Percentiles rank a stretch among this genome's conserved stretches.
Conservation (phyloP, 92 coral and sea anemone species). For the Zoanthus solanderi region DNA sequence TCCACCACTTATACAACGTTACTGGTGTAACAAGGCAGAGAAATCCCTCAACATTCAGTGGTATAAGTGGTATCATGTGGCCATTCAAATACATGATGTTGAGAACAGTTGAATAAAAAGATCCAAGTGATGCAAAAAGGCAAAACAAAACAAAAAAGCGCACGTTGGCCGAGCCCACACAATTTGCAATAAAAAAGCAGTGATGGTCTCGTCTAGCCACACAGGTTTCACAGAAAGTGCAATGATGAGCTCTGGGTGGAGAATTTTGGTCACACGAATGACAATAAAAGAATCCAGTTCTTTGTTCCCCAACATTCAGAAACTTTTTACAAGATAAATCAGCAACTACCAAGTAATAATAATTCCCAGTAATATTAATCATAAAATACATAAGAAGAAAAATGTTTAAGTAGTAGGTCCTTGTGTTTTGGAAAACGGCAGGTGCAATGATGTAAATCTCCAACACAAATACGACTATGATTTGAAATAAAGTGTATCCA, state of each 20-base stretch:
- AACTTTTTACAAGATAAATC: slow-evolving; percentile 72
- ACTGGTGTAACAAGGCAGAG: slow-evolving; percentile 69
- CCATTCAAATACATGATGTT: slow-evolving; percentile 71
- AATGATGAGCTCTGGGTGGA: slow-evolving; percentile 90
- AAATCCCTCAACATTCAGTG: slow-evolving; percentile 78
- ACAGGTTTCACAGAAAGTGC: slow-evolving; percentile 75
- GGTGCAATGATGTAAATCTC: slow-evolving; percentile 73
- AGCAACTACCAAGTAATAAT: slow-evolving; percentile 65
- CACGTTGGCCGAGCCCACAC: slow-evolving; percentile 78
- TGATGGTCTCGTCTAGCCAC: slow-evolving; percentile 85
- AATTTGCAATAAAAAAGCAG: slow-evolving; percentile 79
- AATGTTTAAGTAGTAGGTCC: slow-evolving; percentile 50
- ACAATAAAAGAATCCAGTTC: slow-evolving; percentile 74
- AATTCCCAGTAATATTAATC: slow-evolving; percentile 66
- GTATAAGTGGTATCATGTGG: slow-evolving; percentile 67
- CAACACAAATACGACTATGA: slow-evolving; percentile 28
- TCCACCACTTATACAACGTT: slow-evolving; percentile 78
- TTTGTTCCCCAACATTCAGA: slow-evolving; percentile 55
- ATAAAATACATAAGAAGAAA: slow-evolving; percentile 53
- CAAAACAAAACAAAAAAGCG: slow-evolving; percentile 75
- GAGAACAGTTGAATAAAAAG: slow-evolving; percentile 66
- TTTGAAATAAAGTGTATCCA: slow-evolving; percentile 56
- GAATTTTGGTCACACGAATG: slow-evolving; percentile 87
- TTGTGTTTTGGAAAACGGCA: slow-evolving; percentile 55
- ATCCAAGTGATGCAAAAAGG: slow-evolving; percentile 60